Conservation (phyloP, 2,113 vertebrate genomes). For the Gasterosteus aculeatus region DNA sequence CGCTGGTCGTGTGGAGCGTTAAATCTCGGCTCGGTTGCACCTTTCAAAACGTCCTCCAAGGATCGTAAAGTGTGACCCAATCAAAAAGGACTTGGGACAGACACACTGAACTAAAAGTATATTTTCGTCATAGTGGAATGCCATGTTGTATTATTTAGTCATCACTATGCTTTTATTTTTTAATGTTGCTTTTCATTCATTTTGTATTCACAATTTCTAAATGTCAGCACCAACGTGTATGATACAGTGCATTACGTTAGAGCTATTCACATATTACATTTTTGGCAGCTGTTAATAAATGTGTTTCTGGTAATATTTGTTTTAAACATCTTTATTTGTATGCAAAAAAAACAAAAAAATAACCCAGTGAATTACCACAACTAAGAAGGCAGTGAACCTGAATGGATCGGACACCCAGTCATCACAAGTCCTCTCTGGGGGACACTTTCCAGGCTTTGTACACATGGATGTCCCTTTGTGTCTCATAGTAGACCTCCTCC, state of each 20-base stretch:
- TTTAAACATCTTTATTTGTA: slow-evolving; percentile 12
- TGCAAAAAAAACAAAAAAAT: not conserved
- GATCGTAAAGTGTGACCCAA: slow-evolving; percentile 37
- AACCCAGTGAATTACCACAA: not conserved
- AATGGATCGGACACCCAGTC: not conserved
- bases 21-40: not conserved
- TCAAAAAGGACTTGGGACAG: not conserved
- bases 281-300: slow-evolving; percentile 81
- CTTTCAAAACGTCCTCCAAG: not conserved
- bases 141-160: slow-evolving; percentile 69
- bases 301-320: slow-evolving; percentile 69
- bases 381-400: not conserved
- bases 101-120: slow-evolving; percentile 19
- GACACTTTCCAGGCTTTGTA: slow-evolving; percentile 83
- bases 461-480: slow-evolving; percentile 86
- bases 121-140: slow-evolving; percentile 56
- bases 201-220: slow-evolving; percentile 75
- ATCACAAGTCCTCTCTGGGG: slow-evolving; percentile 77
- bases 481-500: slow-evolving; percentile 86
- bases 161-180: slow-evolving; percentile 61
- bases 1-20: not conserved
- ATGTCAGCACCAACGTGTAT: slow-evolving; percentile 69
- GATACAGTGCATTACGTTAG: slow-evolving; percentile 72
- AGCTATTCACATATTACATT: slow-evolving; percentile 74
- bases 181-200: slow-evolving; percentile 65